Evolutionary conservation across 2,113 vertebrate genomes (phyloP).

Genomic region (Psephotus haematonotus): DNA sequence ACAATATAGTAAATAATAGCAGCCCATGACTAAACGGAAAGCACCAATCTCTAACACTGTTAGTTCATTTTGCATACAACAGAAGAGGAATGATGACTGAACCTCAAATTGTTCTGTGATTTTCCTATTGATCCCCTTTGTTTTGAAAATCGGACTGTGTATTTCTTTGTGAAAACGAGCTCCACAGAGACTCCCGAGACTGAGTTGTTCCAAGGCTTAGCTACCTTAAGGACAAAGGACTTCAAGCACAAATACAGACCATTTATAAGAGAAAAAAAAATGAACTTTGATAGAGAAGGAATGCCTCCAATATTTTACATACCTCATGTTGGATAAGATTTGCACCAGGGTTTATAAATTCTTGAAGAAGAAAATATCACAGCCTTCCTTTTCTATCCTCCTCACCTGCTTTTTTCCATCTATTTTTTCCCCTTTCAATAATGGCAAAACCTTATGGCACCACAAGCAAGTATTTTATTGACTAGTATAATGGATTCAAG

Average conservation of each 20-base stretch:
- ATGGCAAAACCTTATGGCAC: slow-evolving; percentile 1
- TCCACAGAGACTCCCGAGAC: not conserved
- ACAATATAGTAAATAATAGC: rapidly evolving
- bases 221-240: not conserved
- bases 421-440: not conserved
- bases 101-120: not conserved
- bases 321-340: not conserved
- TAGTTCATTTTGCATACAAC: not conserved
- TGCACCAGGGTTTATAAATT: not conserved
- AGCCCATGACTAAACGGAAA: not conserved
- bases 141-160: not conserved
- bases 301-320: not conserved
- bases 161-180: not conserved
- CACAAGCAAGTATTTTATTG: slow-evolving; percentile 34
- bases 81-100: not conserved
- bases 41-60: not conserved
- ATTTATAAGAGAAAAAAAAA: not conserved
- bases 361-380: not conserved
- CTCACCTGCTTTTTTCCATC: not conserved
- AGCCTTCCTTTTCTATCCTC: not conserved
- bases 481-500: not conserved
- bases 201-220: not conserved
- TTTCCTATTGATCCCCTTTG: not conserved
- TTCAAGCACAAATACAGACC: not conserved
- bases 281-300: not conserved